Percentiles rank a stretch among this genome's conserved stretches.
Conservation (phyloP, 2,113 vertebrate genomes). For the Cercopithecus mona region DNA sequence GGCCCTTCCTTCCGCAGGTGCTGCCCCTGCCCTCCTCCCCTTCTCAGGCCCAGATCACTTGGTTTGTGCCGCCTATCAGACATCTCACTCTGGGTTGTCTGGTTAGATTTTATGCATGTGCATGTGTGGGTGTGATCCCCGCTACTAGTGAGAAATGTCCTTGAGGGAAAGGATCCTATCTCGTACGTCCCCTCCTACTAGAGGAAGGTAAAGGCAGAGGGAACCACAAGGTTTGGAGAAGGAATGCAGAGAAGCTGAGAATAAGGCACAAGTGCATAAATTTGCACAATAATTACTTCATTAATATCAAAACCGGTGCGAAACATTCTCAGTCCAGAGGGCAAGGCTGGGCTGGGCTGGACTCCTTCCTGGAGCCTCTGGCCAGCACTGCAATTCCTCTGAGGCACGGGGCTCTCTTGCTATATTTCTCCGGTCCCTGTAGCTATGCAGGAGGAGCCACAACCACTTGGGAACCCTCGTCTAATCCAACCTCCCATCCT, state of each 20-base stretch:
- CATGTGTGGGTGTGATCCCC: background rate
- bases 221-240: background rate
- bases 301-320: background rate
- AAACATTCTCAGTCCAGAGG: background rate
- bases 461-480: background rate
- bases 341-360: background rate
- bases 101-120: background rate
- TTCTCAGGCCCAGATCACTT: background rate
- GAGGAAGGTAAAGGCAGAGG: background rate
- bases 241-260: background rate
- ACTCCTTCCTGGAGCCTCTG: background rate
- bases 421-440: background rate
- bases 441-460: background rate
- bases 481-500: background rate
- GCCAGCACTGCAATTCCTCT: background rate
- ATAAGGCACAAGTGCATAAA: background rate
- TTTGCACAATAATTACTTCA: background rate
- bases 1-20: background rate
- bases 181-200: background rate
- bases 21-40: background rate
- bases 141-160: background rate
- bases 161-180: background rate
- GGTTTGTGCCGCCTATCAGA: background rate
- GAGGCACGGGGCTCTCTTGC: background rate
- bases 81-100: background rate